phyloP scores from a whole-genome alignment of 2,888 invertebrate species.

The Cosmorhoe ocellata region DNA sequence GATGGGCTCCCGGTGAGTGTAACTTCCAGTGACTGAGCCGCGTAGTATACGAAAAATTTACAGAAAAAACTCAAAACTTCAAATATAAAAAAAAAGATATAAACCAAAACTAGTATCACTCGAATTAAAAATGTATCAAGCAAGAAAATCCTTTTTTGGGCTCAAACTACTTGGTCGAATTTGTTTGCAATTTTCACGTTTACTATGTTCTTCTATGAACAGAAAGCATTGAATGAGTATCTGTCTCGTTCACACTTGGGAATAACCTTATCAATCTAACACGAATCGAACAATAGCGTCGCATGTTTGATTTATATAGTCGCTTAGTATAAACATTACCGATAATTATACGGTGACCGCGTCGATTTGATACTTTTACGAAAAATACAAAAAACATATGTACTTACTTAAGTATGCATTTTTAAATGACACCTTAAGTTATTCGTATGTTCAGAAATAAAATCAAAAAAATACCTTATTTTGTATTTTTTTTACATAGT shows the following conservation, averaged over 20 bases:
- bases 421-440: too few species aligned
- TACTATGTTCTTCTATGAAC: constrained; percentile 72
- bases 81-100: neutral
- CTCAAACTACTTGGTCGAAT: neutral
- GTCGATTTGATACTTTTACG: constrained; percentile 60
- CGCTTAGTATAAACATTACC: constrained; percentile 82
- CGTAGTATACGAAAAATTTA: constrained; percentile 45
- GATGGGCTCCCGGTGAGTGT: constrained; percentile 54
- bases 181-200: constrained; percentile 47
- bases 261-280: constrained; percentile 81
- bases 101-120: neutral
- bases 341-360: constrained; percentile 75
- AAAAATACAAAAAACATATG: constrained; percentile 10
- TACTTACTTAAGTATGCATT: too few species aligned
- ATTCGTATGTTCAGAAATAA: too few species aligned
- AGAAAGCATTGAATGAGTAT: constrained; percentile 73
- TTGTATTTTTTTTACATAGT: too few species aligned
- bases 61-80: constrained; percentile 23
- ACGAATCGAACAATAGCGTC: constrained; percentile 82
- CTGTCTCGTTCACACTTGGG: constrained; percentile 79
- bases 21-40: constrained; percentile 21
- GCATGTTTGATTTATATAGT: constrained; percentile 82
- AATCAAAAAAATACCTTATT: too few species aligned
- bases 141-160: too few species aligned
- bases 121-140: too few species aligned